Evolutionary conservation across 2,113 vertebrate genomes (phyloP).

Genomic region (Lonchura striata): DNA sequence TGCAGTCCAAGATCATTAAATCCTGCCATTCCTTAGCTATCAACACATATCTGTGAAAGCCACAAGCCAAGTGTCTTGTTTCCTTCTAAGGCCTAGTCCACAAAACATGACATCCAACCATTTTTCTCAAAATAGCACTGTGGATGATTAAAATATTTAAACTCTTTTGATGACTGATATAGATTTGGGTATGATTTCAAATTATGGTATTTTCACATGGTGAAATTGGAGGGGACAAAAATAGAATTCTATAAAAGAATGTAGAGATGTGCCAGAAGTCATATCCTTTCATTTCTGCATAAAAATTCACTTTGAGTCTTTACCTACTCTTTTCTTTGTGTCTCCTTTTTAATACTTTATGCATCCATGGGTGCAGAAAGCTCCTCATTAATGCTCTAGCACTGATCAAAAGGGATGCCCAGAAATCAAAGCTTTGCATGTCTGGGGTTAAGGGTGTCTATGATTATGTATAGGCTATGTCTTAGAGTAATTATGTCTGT

Average conservation of each 20-base stretch:
- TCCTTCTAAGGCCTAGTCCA: conserved; percentile 13
- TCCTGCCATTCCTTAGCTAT: conserved; percentile 24
- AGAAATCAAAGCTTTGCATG: not conserved
- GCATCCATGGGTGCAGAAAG: not conserved
- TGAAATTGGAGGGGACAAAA: not conserved
- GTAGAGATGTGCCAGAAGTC: not conserved
- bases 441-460: not conserved
- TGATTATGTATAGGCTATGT: not conserved
- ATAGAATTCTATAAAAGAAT: not conserved
- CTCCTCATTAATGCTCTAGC: not conserved
- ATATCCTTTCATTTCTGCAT: not conserved
- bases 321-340: not conserved
- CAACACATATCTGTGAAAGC: conserved; percentile 10
- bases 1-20: conserved; percentile 19
- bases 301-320: not conserved
- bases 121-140: not conserved
- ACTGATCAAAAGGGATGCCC: not conserved
- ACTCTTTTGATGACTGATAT: not conserved
- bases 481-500: not conserved
- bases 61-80: not conserved
- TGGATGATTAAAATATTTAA: not conserved
- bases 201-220: not conserved
- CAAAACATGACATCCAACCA: not conserved
- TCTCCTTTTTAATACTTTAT: not conserved
- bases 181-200: not conserved